A percentile compares a stretch with the other conserved stretches of the same genome.
Evolutionary conservation across 1,140 invertebrate genomes (phyloP).

Genomic region (Cydia strobilella): DNA sequence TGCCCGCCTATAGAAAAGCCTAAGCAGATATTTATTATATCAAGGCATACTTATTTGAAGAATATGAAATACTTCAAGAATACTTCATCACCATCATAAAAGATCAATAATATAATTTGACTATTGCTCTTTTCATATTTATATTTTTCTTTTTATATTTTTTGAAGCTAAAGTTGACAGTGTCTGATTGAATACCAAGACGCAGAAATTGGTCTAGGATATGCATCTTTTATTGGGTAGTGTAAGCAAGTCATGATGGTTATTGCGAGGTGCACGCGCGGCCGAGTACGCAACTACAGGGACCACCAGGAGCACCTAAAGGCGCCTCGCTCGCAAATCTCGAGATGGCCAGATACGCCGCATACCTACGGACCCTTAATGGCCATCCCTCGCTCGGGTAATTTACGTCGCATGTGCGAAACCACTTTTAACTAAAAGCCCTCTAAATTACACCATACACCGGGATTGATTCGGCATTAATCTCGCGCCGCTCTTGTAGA

Average conservation of each 20-base stretch:
- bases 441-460: slow-evolving; percentile 72
- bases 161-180: too few relatives aligned
- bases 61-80: too few relatives aligned
- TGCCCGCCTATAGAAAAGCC: too few relatives aligned
- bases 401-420: slow-evolving; percentile 79
- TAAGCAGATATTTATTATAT: too few relatives aligned
- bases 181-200: too few relatives aligned
- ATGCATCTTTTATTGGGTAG: not conserved
- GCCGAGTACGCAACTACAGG: slow-evolving; percentile 44
- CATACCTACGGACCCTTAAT: slow-evolving; percentile 71
- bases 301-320: slow-evolving; percentile 74
- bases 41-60: too few relatives aligned
- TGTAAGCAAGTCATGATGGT: not conserved
- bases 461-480: slow-evolving; percentile 75
- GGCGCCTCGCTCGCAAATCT: slow-evolving; percentile 71
- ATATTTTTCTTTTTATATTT: too few relatives aligned
- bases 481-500: slow-evolving; percentile 51
- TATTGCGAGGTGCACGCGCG: not conserved
- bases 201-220: too few relatives aligned
- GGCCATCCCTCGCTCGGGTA: slow-evolving; percentile 66
- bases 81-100: too few relatives aligned
- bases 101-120: too few relatives aligned
- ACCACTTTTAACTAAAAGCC: slow-evolving; percentile 77
- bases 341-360: slow-evolving; percentile 73
- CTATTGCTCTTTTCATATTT: too few relatives aligned